phyloP scores from a whole-genome alignment of 2,113 vertebrate genomes.

The Hemicordylus capensis region DNA sequence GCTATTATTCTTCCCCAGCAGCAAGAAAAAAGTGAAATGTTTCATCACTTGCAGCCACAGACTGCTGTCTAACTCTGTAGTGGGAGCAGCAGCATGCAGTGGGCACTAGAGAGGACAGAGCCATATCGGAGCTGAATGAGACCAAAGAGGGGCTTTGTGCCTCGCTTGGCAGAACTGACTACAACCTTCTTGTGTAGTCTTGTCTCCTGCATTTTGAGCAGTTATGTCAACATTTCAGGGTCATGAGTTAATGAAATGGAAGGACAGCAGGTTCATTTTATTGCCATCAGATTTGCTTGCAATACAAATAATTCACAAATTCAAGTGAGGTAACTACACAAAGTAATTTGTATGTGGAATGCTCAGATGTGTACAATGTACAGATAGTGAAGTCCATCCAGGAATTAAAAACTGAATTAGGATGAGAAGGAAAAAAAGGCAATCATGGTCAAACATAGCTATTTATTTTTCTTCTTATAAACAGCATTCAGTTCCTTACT shows the following conservation, averaged over 20 bases:
- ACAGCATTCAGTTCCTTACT: slow-evolving; percentile 79
- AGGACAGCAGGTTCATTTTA: slow-evolving; percentile 13
- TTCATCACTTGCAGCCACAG: not conserved
- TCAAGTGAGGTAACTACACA: not conserved
- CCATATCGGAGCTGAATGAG: not conserved
- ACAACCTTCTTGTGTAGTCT: not conserved
- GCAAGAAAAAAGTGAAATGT: not conserved
- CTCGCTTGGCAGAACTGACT: rapidly evolving
- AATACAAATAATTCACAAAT: slow-evolving; percentile 15
- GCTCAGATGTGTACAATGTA: rapidly evolving
- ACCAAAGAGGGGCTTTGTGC: rapidly evolving
- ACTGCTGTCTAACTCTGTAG: not conserved
- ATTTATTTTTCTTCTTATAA: slow-evolving; percentile 86
- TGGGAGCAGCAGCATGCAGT: no score
- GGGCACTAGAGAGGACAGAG: not conserved
- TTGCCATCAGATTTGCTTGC: slow-evolving; percentile 14
- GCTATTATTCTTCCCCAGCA: not conserved
- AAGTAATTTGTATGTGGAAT: not conserved
- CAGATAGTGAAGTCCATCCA: not conserved
- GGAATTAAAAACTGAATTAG: not conserved
- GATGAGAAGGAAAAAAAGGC: slow-evolving; percentile 25
- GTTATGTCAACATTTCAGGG: not conserved
- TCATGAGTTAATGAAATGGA: not conserved
- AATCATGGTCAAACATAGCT: slow-evolving; percentile 80
- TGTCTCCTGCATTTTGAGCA: rapidly evolving